Evolutionary conservation across 2,113 vertebrate species (phyloP).

Genomic region (Clarias gariepinus): DNA sequence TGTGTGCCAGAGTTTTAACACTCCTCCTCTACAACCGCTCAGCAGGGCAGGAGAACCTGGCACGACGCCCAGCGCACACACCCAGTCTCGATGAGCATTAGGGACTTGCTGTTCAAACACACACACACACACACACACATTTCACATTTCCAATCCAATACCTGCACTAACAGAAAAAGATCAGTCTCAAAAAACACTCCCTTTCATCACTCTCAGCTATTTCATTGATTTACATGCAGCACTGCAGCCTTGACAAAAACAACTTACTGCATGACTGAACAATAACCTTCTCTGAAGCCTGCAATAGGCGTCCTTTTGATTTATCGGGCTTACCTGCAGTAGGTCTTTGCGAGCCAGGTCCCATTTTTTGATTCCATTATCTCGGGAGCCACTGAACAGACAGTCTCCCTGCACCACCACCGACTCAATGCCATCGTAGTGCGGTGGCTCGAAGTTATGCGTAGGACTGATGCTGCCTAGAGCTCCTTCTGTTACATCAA

Average conservation of each 20-base stretch:
- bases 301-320: conserved; percentile 69
- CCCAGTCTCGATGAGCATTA: conserved; percentile 95
- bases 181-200: background rate
- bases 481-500: conserved; percentile 91
- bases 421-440: conserved; percentile 97
- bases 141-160: background rate
- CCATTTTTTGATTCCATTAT: conserved; percentile 99
- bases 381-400: conserved; percentile 94
- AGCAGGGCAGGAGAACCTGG: conserved; percentile 79
- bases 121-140: conserved; percentile 4
- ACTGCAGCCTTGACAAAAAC: background rate
- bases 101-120: conserved; percentile 86
- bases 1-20: conserved; percentile 89
- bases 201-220: background rate
- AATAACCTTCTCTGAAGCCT: conserved; percentile 68
- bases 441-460: conserved; percentile 96
- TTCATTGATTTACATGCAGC: conserved; percentile 22
- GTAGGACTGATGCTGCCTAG: conserved; percentile 87
- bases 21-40: conserved; percentile 90
- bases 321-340: conserved; percentile 80
- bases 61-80: conserved; percentile 87
- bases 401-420: conserved; percentile 89
- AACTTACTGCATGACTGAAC: conserved; percentile 32
- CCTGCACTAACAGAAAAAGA: background rate
- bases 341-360: conserved; percentile 92